Percentiles rank a stretch among this genome's conserved stretches.
These are phyloP conservation scores for Melanotaenia pygmaea DNA, from an alignment of 2,797 vertebrate genomes.

Conservation along the genomic window DNA sequence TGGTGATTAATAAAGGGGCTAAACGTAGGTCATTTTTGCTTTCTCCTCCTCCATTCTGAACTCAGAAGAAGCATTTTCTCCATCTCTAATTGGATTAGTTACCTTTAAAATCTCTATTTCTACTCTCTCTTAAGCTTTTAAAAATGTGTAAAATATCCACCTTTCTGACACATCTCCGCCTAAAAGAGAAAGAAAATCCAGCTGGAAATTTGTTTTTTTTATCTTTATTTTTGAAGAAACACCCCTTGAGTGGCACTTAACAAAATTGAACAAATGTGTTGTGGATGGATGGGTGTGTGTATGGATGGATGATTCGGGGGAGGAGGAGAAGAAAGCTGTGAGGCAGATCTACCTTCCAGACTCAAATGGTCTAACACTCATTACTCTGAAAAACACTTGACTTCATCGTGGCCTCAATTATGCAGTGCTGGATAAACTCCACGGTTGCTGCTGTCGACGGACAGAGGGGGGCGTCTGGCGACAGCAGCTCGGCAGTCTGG, in stretches of 20 bases:
- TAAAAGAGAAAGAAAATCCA: constrained; percentile 29
- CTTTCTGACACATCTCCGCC: constrained; percentile 13
- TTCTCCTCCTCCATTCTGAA: constrained; percentile 33
- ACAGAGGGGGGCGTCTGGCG: not conserved
- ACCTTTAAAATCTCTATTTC: constrained; percentile 47
- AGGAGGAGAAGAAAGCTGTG: constrained; percentile 12
- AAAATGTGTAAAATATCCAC: constrained; percentile 45
- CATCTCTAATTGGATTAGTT: constrained; percentile 55
- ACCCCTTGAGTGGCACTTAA: constrained; percentile 63
- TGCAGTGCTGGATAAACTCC: constrained; percentile 45
- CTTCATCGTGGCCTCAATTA: constrained; percentile 61
- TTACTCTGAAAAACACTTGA: constrained; percentile 65
- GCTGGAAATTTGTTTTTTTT: constrained; percentile 32
- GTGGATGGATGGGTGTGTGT: constrained; percentile 16
- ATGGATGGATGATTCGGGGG: constrained; percentile 14
- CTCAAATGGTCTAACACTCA: constrained; percentile 48
- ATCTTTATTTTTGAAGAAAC: constrained; percentile 36
- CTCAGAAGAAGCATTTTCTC: constrained; percentile 20
- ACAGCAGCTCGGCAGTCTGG: not conserved
- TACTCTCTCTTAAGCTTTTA: constrained; percentile 32
- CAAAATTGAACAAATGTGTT: constrained; percentile 58
- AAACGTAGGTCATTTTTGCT: constrained; percentile 13
- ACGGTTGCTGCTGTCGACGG: constrained; percentile 18
- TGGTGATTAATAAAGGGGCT: constrained; percentile 29
- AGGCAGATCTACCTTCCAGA: constrained; percentile 50